These are phyloP conservation scores for Diabrotica virgifera DNA, from an alignment of 1,140 invertebrate genomes.

Conservation along the genomic window DNA sequence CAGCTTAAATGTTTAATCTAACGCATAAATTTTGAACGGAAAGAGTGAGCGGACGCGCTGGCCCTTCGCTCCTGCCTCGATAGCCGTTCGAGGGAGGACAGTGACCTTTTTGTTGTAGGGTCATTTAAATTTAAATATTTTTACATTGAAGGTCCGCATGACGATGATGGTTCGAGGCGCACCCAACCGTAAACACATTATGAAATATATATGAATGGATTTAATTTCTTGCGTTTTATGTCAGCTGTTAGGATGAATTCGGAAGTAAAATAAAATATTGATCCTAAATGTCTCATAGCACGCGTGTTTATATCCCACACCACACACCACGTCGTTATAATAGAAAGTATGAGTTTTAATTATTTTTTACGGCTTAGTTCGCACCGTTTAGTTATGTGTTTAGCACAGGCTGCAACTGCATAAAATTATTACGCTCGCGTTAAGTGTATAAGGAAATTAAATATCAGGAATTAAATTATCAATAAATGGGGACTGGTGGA, in stretches of 20 bases:
- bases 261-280: neutral
- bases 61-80: neutral
- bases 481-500: no score
- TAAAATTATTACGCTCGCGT: no score
- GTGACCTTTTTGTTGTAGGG: slow-evolving; percentile 10
- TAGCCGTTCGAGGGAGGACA: slow-evolving; percentile 8
- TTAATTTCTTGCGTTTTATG: neutral
- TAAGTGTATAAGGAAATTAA: no score
- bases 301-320: no score
- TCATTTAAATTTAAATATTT: slow-evolving; percentile 20
- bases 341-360: no score
- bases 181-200: slow-evolving; percentile 10
- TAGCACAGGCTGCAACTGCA: no score
- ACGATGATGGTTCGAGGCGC: slow-evolving; percentile 3
- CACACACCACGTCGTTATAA: no score
- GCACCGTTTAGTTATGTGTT: no score
- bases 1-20: slow-evolving; percentile 12
- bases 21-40: slow-evolving; percentile 4
- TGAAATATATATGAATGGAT: slow-evolving; percentile 7
- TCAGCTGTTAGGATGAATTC: neutral
- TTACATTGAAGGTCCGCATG: slow-evolving; percentile 12
- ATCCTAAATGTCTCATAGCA: no score
- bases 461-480: no score
- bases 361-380: no score
- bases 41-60: neutral